phyloP scores from a whole-genome alignment of 2,113 vertebrate genomes.

The Nerophis ophidion region DNA sequence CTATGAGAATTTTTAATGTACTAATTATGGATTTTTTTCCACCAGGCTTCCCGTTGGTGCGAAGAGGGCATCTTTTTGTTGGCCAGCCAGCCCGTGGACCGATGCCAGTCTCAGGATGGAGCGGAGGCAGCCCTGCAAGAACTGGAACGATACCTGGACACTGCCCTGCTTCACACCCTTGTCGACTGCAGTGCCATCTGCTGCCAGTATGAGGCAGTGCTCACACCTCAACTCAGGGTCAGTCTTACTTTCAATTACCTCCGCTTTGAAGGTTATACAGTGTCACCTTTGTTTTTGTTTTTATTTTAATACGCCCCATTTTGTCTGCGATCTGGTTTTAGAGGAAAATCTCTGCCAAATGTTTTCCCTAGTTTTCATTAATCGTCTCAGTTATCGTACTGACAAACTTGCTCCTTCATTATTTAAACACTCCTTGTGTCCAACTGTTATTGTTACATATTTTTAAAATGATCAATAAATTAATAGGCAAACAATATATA shows the following conservation, averaged over 20 bases:
- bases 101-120: conserved; percentile 95
- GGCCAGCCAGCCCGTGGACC: conserved; percentile 90
- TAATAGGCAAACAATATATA: too few relatives aligned
- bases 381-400: too few relatives aligned
- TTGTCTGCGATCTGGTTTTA: too few relatives aligned
- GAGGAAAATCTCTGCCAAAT: too few relatives aligned
- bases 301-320: too few relatives aligned
- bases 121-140: conserved; percentile 92
- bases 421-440: too few relatives aligned
- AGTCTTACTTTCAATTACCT: conserved; percentile 1
- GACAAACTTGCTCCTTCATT: too few relatives aligned
- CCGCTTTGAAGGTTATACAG: too few relatives aligned
- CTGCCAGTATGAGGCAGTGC: conserved; percentile 81
- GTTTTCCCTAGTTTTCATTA: too few relatives aligned
- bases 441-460: too few relatives aligned
- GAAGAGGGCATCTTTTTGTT: conserved; percentile 92
- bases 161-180: conserved; percentile 75
- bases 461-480: too few relatives aligned
- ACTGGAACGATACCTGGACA: conserved; percentile 88
- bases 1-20: neutral
- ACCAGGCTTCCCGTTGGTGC: conserved; percentile 85
- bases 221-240: conserved; percentile 84
- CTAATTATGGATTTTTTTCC: rapidly evolving
- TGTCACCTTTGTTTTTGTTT: too few relatives aligned
- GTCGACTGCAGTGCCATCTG: conserved; percentile 76